Conservation (phyloP, 2,797 vertebrate genomes). For the Sciaenops ocellatus region DNA sequence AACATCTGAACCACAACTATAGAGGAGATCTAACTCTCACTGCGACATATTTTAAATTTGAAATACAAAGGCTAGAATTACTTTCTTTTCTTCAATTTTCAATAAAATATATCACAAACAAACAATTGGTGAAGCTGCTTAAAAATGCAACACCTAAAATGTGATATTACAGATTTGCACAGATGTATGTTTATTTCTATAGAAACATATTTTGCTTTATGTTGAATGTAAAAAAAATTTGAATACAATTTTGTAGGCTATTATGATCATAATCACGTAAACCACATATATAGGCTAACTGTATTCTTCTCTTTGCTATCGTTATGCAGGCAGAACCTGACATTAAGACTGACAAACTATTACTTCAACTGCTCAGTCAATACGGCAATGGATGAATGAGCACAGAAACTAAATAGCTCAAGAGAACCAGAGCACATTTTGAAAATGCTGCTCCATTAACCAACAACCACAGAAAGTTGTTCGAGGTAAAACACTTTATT, state of each 20-base stretch:
- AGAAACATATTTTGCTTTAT: background rate
- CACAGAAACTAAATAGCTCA: slow-evolving; percentile 23
- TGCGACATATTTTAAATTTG: slow-evolving; percentile 18
- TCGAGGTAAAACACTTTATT: slow-evolving; percentile 16
- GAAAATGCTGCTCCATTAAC: slow-evolving; percentile 9
- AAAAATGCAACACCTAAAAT: background rate
- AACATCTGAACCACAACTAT: slow-evolving; percentile 65
- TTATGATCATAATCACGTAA: slow-evolving; percentile 4
- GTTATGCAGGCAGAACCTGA: background rate
- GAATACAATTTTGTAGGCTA: background rate
- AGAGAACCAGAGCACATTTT: slow-evolving; percentile 7
- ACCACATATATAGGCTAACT: background rate
- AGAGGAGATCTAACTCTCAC: slow-evolving; percentile 42
- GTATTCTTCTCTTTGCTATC: background rate
- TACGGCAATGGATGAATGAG: slow-evolving; percentile 6
- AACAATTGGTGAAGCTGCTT: slow-evolving; percentile 14
- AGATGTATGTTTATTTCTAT: background rate
- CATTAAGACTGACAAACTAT: slow-evolving; percentile 10
- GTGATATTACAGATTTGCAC: background rate
- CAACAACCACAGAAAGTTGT: slow-evolving; percentile 6
- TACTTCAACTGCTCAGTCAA: slow-evolving; percentile 8
- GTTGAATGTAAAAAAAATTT: background rate
- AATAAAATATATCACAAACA: slow-evolving; percentile 3
- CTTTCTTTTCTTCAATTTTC: slow-evolving; percentile 16
- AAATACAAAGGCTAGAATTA: slow-evolving; percentile 17